Base-by-base conservation (phyloP, 1,140 invertebrate genomes). In the Drosophila hydei region DNA sequence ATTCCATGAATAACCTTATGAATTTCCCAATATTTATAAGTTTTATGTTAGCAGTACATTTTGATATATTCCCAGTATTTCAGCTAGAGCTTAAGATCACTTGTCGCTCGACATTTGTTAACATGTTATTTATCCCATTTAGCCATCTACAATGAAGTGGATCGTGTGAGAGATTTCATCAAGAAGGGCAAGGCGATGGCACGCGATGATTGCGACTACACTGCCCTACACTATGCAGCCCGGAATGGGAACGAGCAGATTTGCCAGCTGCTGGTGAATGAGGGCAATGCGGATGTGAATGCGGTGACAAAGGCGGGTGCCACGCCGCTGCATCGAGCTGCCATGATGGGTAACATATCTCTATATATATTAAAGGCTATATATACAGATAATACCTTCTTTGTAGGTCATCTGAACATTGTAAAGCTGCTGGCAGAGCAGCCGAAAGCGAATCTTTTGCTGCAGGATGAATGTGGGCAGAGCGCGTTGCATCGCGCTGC, bases 201-300 rank as follows among this genome's bases (percentile, higher is more conserved):
- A 79, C 88, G 90, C 69, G 96, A 96, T 91, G 92, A 93, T 60
- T 93, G 94, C 75, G 96, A 96, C 19, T 97, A 97, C 79, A 96
- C 94, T 47, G 94, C 96, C 61, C 89, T 97, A 74, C 97, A 98
- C 92, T 98, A 98, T 93, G 96, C 97, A 16, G 95, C 96, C 38
- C 93, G 97, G 42, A 95, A 94, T 92, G 96, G 96, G 14, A 94
- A 97, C 80, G 79, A 93, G 9, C 90, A 94, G 52, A 93, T 96
- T 50, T 97, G 96, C 85, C 93, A 94, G 75, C 71, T 94, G 42
- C 92, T 98, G 4, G 48, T 98, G 18, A 69, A 93, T 27, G 92
- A 94, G 77, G 95, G 95, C 23, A 87, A 89, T 40, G 97, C 96
- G 19, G 90, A 94, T 87, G 93, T 96, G 11, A 94, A 98, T 93